Evolutionary conservation across 2,888 invertebrate genomes (phyloP).

Genomic region (Melanostoma scalare): DNA sequence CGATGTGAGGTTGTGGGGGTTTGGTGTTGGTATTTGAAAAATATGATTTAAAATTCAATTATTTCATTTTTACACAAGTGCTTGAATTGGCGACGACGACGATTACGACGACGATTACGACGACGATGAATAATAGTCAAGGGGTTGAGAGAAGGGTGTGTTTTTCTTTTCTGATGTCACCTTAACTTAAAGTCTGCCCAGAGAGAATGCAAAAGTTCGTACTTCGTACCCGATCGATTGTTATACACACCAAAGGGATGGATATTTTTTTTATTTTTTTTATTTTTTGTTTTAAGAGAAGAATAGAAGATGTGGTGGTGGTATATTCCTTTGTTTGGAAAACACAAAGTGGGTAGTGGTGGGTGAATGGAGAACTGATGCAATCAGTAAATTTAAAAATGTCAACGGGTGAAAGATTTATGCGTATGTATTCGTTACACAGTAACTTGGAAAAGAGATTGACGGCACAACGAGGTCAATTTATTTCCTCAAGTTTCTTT

Average conservation of each 20-base stretch:
- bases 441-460: not conserved
- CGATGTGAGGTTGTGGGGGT: not conserved
- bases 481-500: constrained; percentile 39
- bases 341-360: not conserved
- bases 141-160: not conserved
- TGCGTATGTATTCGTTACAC: constrained; percentile 28
- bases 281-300: no score
- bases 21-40: not conserved
- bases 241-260: constrained; percentile 15
- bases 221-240: constrained; percentile 29
- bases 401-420: constrained; percentile 67
- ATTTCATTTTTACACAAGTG: constrained; percentile 39
- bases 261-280: not conserved
- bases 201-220: constrained; percentile 32
- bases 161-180: constrained; percentile 48
- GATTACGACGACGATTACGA: not conserved
- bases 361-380: constrained; percentile 32
- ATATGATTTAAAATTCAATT: constrained; percentile 60
- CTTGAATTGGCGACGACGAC: constrained; percentile 1
- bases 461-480: constrained; percentile 59
- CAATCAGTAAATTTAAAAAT: constrained; percentile 68
- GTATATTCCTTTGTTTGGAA: constrained; percentile 25
- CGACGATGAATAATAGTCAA: not conserved
- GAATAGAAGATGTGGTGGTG: constrained; percentile 12
- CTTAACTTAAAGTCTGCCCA: constrained; percentile 46